phyloP scores from a whole-genome alignment of 2,888 invertebrate species.

The Esperia sulphurella region DNA sequence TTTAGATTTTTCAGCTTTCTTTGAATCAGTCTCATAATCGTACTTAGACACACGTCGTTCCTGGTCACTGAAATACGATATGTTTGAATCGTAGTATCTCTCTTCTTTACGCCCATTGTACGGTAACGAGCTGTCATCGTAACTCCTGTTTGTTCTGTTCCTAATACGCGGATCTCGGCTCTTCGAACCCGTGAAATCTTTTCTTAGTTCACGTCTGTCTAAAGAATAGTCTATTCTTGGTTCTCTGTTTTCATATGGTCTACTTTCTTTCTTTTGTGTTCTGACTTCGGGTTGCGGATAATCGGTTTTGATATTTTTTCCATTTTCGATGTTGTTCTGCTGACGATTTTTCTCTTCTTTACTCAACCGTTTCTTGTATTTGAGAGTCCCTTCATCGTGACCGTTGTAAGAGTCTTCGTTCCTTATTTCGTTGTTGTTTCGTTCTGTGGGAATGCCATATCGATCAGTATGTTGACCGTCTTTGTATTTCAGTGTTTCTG shows the following conservation, averaged over 20 bases:
- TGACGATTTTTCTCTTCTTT: slow-evolving; percentile 63
- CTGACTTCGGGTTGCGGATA: slow-evolving; percentile 63
- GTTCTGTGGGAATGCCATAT: slow-evolving; percentile 66
- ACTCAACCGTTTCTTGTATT: slow-evolving; percentile 66
- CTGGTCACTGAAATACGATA: slow-evolving; percentile 71
- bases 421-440: slow-evolving; percentile 55
- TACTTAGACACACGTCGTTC: slow-evolving; percentile 61
- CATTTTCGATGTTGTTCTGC: slow-evolving; percentile 51
- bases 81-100: slow-evolving; percentile 67
- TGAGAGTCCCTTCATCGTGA: slow-evolving; percentile 67
- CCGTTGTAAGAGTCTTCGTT: slow-evolving; percentile 61
- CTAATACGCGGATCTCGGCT: slow-evolving; percentile 49
- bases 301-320: slow-evolving; percentile 53
- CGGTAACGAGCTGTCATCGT: slow-evolving; percentile 66
- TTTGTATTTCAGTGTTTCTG: slow-evolving; percentile 72
- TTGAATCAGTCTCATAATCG: slow-evolving; percentile 75
- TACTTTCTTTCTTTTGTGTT: slow-evolving; percentile 52
- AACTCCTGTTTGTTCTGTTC: slow-evolving; percentile 59
- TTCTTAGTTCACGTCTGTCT: slow-evolving; percentile 59
- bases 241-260: slow-evolving; percentile 48
- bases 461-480: slow-evolving; percentile 66
- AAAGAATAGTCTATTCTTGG: slow-evolving; percentile 71
- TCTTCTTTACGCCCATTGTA: slow-evolving; percentile 66
- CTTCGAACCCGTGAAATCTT: slow-evolving; percentile 58
- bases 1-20: slow-evolving; percentile 74